A percentile compares a stretch with the other conserved stretches of the same genome.
Conservation (phyloP, 2,113 vertebrate genomes). For the Fulmarus glacialis region DNA sequence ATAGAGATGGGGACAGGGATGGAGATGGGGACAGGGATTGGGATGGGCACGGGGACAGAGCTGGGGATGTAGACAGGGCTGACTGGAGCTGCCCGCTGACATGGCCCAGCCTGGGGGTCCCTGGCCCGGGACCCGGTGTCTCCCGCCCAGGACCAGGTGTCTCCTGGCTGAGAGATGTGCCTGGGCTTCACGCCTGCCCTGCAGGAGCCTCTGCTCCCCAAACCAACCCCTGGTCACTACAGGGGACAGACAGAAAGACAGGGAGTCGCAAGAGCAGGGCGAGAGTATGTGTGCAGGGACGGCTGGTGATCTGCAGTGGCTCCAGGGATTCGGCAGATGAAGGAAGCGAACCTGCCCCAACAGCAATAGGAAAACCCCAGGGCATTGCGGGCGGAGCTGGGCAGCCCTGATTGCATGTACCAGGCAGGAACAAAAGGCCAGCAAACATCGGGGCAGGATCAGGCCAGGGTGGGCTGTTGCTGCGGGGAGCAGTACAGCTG, state of each 20-base stretch:
- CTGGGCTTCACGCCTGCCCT: neutral
- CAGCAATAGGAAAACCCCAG: neutral
- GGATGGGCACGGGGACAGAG: neutral
- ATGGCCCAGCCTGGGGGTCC: neutral
- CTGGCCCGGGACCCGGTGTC: neutral
- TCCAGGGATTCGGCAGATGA: neutral
- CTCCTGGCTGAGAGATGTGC: too few relatives aligned
- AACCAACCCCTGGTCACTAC: neutral
- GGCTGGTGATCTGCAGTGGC: neutral
- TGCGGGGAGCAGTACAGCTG: neutral
- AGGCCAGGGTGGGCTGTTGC: neutral
- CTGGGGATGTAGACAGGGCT: neutral
- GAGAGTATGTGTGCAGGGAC: accelerated
- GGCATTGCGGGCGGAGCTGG: neutral
- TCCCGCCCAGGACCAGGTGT: neutral
- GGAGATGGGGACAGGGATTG: accelerated
- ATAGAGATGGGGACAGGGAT: accelerated
- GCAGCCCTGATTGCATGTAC: accelerated
- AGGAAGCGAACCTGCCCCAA: neutral
- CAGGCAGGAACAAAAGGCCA: neutral
- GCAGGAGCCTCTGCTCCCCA: neutral
- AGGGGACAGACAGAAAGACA: neutral
- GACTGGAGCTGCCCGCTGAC: neutral
- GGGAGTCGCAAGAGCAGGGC: accelerated
- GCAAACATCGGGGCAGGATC: accelerated